Conservation (phyloP, 2,113 vertebrate genomes). For the Zosterops borbonicus region DNA sequence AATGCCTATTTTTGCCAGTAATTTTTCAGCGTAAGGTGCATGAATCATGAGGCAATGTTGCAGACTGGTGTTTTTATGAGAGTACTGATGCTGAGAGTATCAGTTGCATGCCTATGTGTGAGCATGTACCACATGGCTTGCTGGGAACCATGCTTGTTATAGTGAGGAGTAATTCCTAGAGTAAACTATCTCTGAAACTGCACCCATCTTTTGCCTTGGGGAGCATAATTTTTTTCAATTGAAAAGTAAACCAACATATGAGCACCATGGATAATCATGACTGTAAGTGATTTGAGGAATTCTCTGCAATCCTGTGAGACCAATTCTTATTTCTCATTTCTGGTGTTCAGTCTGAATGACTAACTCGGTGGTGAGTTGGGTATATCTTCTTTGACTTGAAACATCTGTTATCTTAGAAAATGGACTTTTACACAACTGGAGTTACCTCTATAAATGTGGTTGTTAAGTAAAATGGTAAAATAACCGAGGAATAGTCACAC, state of each 20-base stretch:
- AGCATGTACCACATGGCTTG: neutral
- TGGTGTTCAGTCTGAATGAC: neutral
- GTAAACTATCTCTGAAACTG: neutral
- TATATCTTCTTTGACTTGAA: neutral
- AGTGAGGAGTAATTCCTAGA: neutral
- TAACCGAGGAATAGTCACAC: neutral
- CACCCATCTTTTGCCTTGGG: neutral
- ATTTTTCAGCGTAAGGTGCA: neutral
- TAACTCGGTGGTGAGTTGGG: neutral
- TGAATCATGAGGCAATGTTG: neutral
- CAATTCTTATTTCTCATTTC: neutral
- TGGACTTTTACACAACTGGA: neutral
- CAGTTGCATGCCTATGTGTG: neutral
- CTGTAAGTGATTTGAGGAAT: neutral
- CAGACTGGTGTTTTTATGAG: neutral
- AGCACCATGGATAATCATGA: neutral
- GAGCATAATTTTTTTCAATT: neutral
- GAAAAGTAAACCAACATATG: neutral
- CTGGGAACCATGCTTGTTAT: neutral
- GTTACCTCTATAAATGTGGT: neutral
- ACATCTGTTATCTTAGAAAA: neutral
- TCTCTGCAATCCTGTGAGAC: neutral
- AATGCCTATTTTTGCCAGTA: neutral
- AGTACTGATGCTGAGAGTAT: neutral
- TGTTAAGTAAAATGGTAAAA: neutral